A percentile compares a stretch with the other conserved stretches of the same genome.
Conservation (phyloP, 1,140 invertebrate genomes). For the Anoplophora glabripennis region DNA sequence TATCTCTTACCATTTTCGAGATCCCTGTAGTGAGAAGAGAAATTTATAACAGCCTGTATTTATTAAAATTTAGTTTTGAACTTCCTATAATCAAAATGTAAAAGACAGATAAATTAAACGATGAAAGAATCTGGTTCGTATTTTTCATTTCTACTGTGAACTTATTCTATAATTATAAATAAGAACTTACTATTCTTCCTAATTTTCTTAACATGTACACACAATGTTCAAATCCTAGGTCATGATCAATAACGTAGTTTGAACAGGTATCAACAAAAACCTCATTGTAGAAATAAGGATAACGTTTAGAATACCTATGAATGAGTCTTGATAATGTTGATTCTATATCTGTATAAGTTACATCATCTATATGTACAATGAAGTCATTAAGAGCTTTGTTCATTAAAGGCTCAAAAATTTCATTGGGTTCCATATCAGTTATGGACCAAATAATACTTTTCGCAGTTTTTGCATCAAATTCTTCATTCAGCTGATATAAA, state of each 20-base stretch:
- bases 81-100: too few species aligned
- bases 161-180: slow-evolving; percentile 19
- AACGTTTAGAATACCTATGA: slow-evolving; percentile 46
- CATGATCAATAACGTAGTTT: slow-evolving; percentile 50
- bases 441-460: slow-evolving; percentile 54
- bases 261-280: slow-evolving; percentile 54
- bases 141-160: slow-evolving; percentile 22
- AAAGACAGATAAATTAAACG: too few species aligned
- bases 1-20: too few species aligned
- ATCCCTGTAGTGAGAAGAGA: too few species aligned
- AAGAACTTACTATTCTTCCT: slow-evolving; percentile 52
- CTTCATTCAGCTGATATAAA: slow-evolving; percentile 48
- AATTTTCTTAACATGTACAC: slow-evolving; percentile 53
- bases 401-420: slow-evolving; percentile 50
- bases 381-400: slow-evolving; percentile 51
- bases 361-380: slow-evolving; percentile 46
- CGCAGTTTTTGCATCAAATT: slow-evolving; percentile 49
- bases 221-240: slow-evolving; percentile 53
- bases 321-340: slow-evolving; percentile 50
- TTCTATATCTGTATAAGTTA: slow-evolving; percentile 52
- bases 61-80: too few species aligned
- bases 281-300: slow-evolving; percentile 58
- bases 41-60: too few species aligned
- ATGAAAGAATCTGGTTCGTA: too few species aligned
- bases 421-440: slow-evolving; percentile 47